Percentiles rank a stretch among this genome's conserved stretches.
These are phyloP conservation scores for Hemiprocne comata DNA, from an alignment of 2,113 vertebrate species.

Conservation along the genomic window DNA sequence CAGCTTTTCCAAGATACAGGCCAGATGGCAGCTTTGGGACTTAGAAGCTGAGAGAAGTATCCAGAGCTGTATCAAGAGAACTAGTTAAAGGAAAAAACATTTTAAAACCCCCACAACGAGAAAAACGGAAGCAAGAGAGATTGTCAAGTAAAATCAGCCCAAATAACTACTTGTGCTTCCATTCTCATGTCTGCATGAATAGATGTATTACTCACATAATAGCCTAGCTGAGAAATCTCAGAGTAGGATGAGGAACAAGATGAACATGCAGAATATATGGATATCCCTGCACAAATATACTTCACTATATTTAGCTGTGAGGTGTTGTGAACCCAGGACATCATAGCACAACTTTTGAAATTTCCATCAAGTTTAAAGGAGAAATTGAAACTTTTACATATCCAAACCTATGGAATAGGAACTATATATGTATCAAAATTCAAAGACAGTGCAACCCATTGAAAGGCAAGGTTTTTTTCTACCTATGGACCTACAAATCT, in stretches of 20 bases:
- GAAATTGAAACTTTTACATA: neutral
- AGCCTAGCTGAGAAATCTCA: neutral
- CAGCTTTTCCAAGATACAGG: slow-evolving; percentile 49
- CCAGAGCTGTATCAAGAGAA: slow-evolving; percentile 50
- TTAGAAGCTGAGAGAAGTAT: slow-evolving; percentile 29
- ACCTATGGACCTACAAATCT: neutral
- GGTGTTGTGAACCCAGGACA: neutral
- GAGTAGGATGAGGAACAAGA: neutral
- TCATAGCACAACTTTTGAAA: neutral
- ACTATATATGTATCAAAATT: neutral
- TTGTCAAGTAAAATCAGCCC: neutral
- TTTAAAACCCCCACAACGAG: neutral
- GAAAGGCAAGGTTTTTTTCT: neutral
- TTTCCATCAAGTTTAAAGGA: neutral
- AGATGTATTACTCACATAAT: neutral
- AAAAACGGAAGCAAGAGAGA: neutral
- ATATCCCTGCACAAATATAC: neutral
- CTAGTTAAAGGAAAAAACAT: neutral
- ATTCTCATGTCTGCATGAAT: neutral
- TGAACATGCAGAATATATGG: neutral
- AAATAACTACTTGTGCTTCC: neutral
- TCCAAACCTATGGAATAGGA: neutral
- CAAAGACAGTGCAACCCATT: rapidly evolving
- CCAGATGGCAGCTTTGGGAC: slow-evolving; percentile 42
- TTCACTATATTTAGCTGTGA: neutral